These are phyloP conservation scores for Mesopsocus fuscifrons DNA, from an alignment of 2,888 invertebrate genomes.

Conservation along the genomic window DNA sequence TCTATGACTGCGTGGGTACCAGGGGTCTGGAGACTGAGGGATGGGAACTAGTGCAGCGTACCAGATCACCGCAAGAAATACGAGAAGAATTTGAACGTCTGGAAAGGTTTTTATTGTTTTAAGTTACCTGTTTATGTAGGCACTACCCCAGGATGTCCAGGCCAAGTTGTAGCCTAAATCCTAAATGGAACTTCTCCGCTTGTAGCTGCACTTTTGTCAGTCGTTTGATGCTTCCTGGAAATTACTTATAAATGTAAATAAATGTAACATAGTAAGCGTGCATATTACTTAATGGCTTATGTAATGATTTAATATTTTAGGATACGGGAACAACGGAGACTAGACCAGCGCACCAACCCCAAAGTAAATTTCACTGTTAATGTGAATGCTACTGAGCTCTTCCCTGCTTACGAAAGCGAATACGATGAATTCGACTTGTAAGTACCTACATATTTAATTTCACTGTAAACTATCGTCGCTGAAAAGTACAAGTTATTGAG, in stretches of 20 bases:
- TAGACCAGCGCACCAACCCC: constrained; percentile 84
- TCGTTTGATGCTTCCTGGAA: too few relatives aligned
- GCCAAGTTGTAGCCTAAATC: too few relatives aligned
- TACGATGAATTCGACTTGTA: constrained; percentile 19
- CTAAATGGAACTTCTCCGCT: too few relatives aligned
- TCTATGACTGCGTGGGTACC: constrained; percentile 81
- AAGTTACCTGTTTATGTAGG: too few relatives aligned
- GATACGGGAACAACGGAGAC: constrained; percentile 67
- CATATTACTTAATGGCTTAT: too few relatives aligned
- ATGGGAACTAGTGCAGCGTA: constrained; percentile 84
- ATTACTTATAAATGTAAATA: too few relatives aligned
- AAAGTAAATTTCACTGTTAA: constrained; percentile 70
- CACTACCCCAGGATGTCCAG: too few relatives aligned
- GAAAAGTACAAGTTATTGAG: too few relatives aligned
- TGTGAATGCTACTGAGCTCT: constrained; percentile 84
- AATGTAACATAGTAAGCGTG: too few relatives aligned
- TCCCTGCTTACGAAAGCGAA: constrained; percentile 59
- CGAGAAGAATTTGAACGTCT: constrained; percentile 86
- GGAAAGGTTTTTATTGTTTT: constrained; percentile 22
- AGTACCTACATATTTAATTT: too few relatives aligned
- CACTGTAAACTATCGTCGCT: too few relatives aligned
- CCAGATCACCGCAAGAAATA: constrained; percentile 87
- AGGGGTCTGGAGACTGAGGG: constrained; percentile 86
- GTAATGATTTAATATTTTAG: constrained; percentile 25
- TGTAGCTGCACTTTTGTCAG: too few relatives aligned